These are phyloP conservation scores for Hartigia nigra DNA, from an alignment of 2,888 invertebrate genomes.

Conservation along the genomic window DNA sequence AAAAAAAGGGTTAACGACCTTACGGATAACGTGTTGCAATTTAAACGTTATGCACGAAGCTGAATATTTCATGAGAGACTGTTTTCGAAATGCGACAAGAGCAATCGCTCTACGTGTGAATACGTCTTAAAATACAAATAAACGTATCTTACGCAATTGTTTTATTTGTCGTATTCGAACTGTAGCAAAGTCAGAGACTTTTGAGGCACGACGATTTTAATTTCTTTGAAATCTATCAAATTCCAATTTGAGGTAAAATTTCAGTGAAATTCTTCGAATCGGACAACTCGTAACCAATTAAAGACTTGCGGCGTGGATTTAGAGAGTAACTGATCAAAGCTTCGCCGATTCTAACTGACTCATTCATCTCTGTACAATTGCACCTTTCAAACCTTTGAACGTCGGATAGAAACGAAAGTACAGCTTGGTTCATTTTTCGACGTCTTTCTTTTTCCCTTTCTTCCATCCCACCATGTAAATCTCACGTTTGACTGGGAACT, in stretches of 20 bases:
- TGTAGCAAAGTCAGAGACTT: not conserved
- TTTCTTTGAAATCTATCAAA: not conserved
- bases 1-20: not conserved
- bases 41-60: not conserved
- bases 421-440: not conserved
- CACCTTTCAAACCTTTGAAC: not conserved
- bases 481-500: not conserved
- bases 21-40: not conserved
- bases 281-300: not conserved
- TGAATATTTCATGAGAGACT: not conserved
- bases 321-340: not conserved
- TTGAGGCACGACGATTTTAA: not conserved
- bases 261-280: not conserved
- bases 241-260: not conserved
- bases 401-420: not conserved
- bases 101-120: not conserved
- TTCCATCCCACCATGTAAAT: not conserved
- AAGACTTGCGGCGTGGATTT: not conserved
- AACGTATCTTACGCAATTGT: not conserved
- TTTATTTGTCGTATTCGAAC: not conserved
- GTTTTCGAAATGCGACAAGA: not conserved
- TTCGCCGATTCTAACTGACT: not conserved
- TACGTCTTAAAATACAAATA: not conserved
- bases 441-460: not conserved
- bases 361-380: not conserved